Evolutionary conservation across 37 sponge, comb jelly and placozoan species (phyloP), one percentile per base, ranked within the genome.

Genomic region (Amphimedon queenslandica): DNA sequence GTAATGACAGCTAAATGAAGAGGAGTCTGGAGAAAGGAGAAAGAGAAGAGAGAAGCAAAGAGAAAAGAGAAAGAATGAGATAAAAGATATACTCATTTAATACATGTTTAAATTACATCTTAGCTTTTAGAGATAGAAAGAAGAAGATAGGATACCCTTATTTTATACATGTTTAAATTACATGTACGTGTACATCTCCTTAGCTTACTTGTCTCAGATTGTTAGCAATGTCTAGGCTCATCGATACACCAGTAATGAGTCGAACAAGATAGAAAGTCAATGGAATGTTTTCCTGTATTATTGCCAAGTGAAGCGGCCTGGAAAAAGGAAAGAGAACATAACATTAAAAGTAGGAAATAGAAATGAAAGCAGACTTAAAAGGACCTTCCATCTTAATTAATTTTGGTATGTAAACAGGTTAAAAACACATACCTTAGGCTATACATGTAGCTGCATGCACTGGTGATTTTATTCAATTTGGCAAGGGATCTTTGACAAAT

Each of bases 1-100:
- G 93, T 92, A 73, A 92, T 92, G 56, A 92, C 84, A 37, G 93
- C 93, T 61, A 92, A 38, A 55, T 92, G 93, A 0, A 92, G 88
- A 41, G 93, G 93, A 8, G 88, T 92, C 93, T 92, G 56, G 4
- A 40, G 38, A 67, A 56, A 37, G 47, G 29, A 2, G 1, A 2
- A 78, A 23, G 6, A 32, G 25, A 29, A 28, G 6, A 60, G 10
- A 74, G 63, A 63, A 11, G 28, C 21, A 74, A 5, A 27, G 20
- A 28, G 36, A 11, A 6, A 42, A 23, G 29, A 21, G 27, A 4
- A 43, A 21, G 16, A 58, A n/a, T 13, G 6, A n/a, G n/a, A n/a
- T n/a, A n/a, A n/a, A n/a, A n/a, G n/a, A n/a, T n/a, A n/a, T n/a
- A n/a, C n/a, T n/a, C n/a, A n/a, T n/a, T n/a, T n/a, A n/a, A n/a